phyloP scores from a whole-genome alignment of 2,113 vertebrate species.

The Poicephalus meyeri region DNA sequence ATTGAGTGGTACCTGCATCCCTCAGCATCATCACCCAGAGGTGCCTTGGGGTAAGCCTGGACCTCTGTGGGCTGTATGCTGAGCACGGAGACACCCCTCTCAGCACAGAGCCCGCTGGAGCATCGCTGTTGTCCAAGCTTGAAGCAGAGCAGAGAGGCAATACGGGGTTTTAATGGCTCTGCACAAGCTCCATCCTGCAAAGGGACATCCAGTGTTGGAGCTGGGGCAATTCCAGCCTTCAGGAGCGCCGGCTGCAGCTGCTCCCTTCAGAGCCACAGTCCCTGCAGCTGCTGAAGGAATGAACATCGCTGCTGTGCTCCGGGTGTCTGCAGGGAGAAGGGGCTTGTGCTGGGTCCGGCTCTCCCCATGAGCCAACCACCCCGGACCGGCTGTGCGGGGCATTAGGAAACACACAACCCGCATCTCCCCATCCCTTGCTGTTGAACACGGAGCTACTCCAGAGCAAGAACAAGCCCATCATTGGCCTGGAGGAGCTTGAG shows the following conservation, averaged over 20 bases:
- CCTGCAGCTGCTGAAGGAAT: not conserved
- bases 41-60: no score
- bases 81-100: not conserved
- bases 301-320: not conserved
- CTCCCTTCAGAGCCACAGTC: not conserved
- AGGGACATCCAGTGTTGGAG: not conserved
- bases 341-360: rapidly evolving
- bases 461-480: rapidly evolving
- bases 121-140: rapidly evolving
- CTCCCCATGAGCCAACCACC: rapidly evolving
- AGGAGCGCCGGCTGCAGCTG: not conserved
- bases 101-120: not conserved
- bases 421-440: rapidly evolving
- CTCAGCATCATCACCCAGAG: not conserved
- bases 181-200: rapidly evolving
- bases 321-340: not conserved
- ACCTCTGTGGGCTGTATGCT: not conserved
- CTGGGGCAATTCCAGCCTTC: not conserved
- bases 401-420: rapidly evolving
- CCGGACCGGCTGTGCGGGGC: not conserved
- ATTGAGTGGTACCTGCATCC: not conserved
- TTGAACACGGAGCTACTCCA: not conserved
- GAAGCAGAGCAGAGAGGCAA: not conserved
- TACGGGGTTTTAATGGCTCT: not conserved
- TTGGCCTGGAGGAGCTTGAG: not conserved